Conservation (phyloP, 2,113 vertebrate species). For the Anguilla japonica region DNA sequence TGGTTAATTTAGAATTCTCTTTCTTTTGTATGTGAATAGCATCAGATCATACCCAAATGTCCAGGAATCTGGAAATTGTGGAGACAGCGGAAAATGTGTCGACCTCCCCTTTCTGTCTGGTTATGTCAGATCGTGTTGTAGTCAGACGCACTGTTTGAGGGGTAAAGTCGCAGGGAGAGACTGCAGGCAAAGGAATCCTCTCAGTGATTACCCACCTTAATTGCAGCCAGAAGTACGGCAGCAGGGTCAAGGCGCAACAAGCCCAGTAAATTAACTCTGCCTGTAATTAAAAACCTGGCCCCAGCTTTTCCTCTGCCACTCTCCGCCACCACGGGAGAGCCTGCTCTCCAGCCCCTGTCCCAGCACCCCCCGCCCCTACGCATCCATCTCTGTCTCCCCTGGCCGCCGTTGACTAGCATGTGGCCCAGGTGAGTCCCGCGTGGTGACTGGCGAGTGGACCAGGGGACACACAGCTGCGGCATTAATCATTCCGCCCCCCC, state of each 20-base stretch:
- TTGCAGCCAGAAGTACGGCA: not conserved
- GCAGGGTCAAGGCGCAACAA: conserved; percentile 7
- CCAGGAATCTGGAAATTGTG: not conserved
- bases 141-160: not conserved
- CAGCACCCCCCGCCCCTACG: not conserved
- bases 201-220: conserved; percentile 5
- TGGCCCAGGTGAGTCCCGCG: not conserved
- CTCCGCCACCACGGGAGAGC: not conserved
- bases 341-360: not conserved
- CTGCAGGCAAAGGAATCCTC: not conserved
- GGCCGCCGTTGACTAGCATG: conserved; percentile 8
- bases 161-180: not conserved
- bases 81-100: not conserved
- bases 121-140: not conserved
- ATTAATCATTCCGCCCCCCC: conserved; percentile 60
- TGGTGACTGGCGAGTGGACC: not conserved
- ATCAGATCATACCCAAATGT: not conserved
- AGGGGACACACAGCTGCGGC: conserved; percentile 41
- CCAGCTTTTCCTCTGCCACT: not conserved
- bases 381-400: not conserved
- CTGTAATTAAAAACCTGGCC: conserved; percentile 26
- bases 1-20: not conserved
- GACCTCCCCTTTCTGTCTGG: not conserved
- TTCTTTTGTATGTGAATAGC: not conserved
- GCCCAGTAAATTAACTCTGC: not conserved